Evolutionary conservation across 2,888 invertebrate genomes (phyloP), one percentile per base, ranked within the genome.

Genomic region (Yponomeuta evonymella): DNA sequence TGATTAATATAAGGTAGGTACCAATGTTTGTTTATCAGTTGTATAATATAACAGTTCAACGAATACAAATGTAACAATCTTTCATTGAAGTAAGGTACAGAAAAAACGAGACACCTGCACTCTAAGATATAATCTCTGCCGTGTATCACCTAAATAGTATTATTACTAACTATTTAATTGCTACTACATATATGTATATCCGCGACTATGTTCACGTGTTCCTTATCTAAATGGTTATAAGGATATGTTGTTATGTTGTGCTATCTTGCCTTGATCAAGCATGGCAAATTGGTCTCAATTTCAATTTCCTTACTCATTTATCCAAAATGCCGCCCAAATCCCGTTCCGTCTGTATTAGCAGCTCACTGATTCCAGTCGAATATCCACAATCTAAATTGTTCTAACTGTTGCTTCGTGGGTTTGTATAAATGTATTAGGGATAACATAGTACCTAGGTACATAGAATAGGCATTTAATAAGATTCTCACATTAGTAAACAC

Each of bases 401-500:
- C 5, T 36, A 8, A 5, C 43, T 43, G 43, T 43, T 43, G 5
- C 43, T 43, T 43, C 43, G 43, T 43, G 9, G 43, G 8, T 43
- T 8, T 43, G 43, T 43, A 43, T 43, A 43, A 43, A 43, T 43
- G 43, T 8, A 43, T 43, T 8, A 43, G 6, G 6, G 43, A 43
- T 43, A 65, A 29, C 12, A 64, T 10, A 58, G 15, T 4, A 12
- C 30, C 29, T 9, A 23, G 23, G 23, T 23, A 65, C 33, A 65
- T 10, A 65, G 29, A 65, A 65, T 29, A 68, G 23, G 68, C 68
- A 68, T 51, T 70, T 70, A 63, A 70, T 84, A 81, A 75, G 79
- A 83, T 87, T 89, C 88, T 85, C 88, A 90, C 86, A 88, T 72
- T 69, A 48, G 48, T 33, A 64, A 48, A 36, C 29, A 68, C 62